Conservation (phyloP, 2,888 invertebrate genomes). For the Nephrotoma flavescens region DNA sequence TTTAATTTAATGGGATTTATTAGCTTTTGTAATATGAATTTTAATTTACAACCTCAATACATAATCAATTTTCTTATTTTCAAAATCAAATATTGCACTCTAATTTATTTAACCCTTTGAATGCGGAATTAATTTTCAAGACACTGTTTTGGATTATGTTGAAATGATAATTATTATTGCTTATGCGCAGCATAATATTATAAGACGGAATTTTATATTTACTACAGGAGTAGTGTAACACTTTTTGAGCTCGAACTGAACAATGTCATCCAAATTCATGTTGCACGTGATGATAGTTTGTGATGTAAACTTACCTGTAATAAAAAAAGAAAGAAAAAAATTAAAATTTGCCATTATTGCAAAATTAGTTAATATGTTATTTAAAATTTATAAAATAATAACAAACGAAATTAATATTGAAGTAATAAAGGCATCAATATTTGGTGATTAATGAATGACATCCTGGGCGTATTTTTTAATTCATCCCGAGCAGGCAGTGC, state of each 20-base stretch:
- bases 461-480: too few relatives aligned
- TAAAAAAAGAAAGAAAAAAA: background rate
- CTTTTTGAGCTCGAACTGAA: background rate
- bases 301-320: background rate
- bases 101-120: background rate
- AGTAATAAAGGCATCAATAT: too few relatives aligned
- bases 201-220: too few relatives aligned
- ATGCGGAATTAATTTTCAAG: background rate
- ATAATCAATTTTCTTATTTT: background rate
- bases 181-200: too few relatives aligned
- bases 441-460: too few relatives aligned
- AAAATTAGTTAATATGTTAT: background rate
- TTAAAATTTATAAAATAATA: background rate
- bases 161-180: background rate
- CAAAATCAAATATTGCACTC: background rate
- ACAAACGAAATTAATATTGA: too few relatives aligned
- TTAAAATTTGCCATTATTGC: too few relatives aligned
- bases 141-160: background rate
- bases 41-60: background rate
- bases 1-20: background rate
- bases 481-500: too few relatives aligned
- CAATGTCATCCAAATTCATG: too few relatives aligned
- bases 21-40: background rate
- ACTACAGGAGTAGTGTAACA: too few relatives aligned
- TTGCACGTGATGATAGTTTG: background rate